Evolutionary conservation across 2,113 vertebrate species (phyloP).

Genomic region (Oryctolagus cuniculus): mOryCun1.1 NC_091447.1:65575501-65576000

Average conservation of each 20-base stretch:
- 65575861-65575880: rapidly evolving
- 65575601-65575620: rapidly evolving
- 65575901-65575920: rapidly evolving
- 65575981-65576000: not conserved
- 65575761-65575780: constrained; percentile 69
- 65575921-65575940: rapidly evolving
- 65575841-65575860: not conserved
- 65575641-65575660: rapidly evolving
- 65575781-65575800: constrained; percentile 40
- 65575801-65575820: constrained; percentile 1
- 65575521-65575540: not conserved
- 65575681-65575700: not conserved
- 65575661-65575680: rapidly evolving
- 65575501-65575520: not conserved
- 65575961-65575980: rapidly evolving
- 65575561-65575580: rapidly evolving
- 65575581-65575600: rapidly evolving
- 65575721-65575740: constrained; percentile 25
- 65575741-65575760: constrained; percentile 32
- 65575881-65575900: not conserved
- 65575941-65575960: rapidly evolving
- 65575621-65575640: not conserved
- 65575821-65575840: rapidly evolving
- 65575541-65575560: not conserved
- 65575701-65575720: rapidly evolving